Evolutionary conservation across 2,113 vertebrate genomes (phyloP), one percentile per base, ranked within the genome.

Genomic region (Otocyon megalotis): DNA sequence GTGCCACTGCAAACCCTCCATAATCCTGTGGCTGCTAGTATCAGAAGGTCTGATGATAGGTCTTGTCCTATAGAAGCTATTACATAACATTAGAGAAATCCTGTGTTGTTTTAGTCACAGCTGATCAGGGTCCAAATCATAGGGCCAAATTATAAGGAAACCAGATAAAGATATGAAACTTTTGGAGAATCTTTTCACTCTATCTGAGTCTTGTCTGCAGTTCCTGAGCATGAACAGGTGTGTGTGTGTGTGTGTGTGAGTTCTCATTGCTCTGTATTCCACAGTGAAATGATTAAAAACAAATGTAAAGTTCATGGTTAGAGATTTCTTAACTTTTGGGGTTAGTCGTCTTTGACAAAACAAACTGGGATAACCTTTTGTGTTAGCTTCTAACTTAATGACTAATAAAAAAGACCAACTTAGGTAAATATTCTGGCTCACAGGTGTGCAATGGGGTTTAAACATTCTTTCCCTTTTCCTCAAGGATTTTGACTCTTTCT

Each of bases 401-500:
- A 60, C n/a, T 60, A 37, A 56, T 48, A 32, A 19, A 50, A 90
- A 71, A 92, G 62, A 19, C 32, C n/a, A 28, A 30, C 30, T 65
- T 48, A 30, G 8, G 32, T 53, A 28, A 67, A 35, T 2, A 7
- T 30, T n/a, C 13, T 71, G 53, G 32, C 76, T 95, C 24, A 5
- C 48, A 84, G 13, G 32, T 28, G 43, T 30, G 15, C 8, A 19
- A 0, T 76, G 24, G 16, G 16, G 7, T 22, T 85, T 93, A 90
- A 83, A 54, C 48, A 15, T 85, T 91, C 37, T 88, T 84, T 97
- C 79, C 90, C 93, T 96, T 98, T 79, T 32, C 83, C 97, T 98
- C 53, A 97, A 99, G 99, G 99, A 99, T 98, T 99, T 99, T 60
- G 99, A 99, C 48, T 99, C 99, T 7, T 99, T 99, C 98, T 99